Evolutionary conservation across 92 coral and sea anemone genomes (phyloP).

Genomic region (Phenganax stokvisi): DNA sequence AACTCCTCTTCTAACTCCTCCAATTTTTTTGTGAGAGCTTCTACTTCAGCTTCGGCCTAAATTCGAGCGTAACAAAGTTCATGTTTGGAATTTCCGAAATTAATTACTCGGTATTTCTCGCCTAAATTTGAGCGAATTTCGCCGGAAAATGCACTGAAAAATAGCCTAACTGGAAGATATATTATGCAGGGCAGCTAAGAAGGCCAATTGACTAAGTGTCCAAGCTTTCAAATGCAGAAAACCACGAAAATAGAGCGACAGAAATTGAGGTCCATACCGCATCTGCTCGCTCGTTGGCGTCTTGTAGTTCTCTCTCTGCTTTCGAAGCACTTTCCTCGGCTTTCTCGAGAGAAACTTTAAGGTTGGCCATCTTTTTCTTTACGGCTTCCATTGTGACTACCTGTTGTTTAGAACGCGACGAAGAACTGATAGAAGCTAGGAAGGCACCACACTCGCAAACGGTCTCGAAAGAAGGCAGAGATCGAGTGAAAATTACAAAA

Average conservation of each 20-base stretch:
- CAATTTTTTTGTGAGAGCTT: constrained; percentile 73
- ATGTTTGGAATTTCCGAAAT: background rate
- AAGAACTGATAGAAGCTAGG: constrained; percentile 39
- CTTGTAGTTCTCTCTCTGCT: constrained; percentile 72
- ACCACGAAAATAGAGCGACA: constrained; percentile 20
- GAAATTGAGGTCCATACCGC: constrained; percentile 47
- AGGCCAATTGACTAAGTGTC: constrained; percentile 23
- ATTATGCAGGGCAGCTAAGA: background rate
- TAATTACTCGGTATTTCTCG: background rate
- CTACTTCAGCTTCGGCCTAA: constrained; percentile 88
- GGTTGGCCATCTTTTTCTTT: constrained; percentile 93
- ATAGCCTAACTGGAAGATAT: background rate
- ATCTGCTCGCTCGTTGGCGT: constrained; percentile 68
- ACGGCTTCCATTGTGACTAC: constrained; percentile 88
- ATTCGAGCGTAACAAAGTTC: constrained; percentile 7
- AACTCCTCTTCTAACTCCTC: constrained; percentile 87
- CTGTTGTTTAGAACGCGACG: constrained; percentile 43
- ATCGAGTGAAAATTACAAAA: constrained; percentile 8
- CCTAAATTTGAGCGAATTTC: background rate
- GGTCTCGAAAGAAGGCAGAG: background rate
- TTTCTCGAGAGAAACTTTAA: constrained; percentile 64
- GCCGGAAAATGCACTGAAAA: constrained; percentile 4
- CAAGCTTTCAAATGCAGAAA: background rate
- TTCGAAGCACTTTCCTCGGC: constrained; percentile 70
- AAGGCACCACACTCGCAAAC: background rate